Percentiles rank a stretch among this genome's conserved stretches.
phyloP scores from a whole-genome alignment of 2,113 vertebrate genomes.

The Corvus hawaiiensis region DNA sequence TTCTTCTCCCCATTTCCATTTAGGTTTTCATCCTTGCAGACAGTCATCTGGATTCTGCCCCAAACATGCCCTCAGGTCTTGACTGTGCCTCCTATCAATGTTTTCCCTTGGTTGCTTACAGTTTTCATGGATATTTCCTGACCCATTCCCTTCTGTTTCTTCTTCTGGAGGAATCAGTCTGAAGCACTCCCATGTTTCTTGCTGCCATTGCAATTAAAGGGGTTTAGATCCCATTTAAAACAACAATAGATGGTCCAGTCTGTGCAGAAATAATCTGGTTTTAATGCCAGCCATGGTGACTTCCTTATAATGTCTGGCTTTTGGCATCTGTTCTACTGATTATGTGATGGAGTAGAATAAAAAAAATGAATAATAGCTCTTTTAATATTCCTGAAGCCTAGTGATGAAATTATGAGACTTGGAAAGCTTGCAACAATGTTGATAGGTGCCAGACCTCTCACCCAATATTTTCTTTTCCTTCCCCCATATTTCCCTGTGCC shows the following conservation, averaged over 20 bases:
- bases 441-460: background rate
- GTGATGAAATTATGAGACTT: background rate
- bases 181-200: background rate
- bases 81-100: background rate
- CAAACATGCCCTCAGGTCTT: background rate
- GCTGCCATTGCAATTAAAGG: background rate
- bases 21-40: background rate
- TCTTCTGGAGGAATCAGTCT: background rate
- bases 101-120: background rate
- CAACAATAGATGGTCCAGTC: background rate
- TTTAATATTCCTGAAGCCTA: background rate
- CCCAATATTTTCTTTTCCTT: background rate
- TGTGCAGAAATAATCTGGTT: background rate
- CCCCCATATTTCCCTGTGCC: background rate
- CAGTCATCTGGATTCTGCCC: background rate
- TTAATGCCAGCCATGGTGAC: background rate
- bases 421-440: background rate
- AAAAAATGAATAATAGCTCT: background rate
- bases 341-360: fast-evolving
- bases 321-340: background rate
- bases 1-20: background rate
- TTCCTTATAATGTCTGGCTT: background rate
- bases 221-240: background rate
- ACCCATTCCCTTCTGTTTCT: background rate
- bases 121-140: background rate